Conservation (phyloP, 2,888 invertebrate genomes). For the Yponomeuta sedellus region DNA sequence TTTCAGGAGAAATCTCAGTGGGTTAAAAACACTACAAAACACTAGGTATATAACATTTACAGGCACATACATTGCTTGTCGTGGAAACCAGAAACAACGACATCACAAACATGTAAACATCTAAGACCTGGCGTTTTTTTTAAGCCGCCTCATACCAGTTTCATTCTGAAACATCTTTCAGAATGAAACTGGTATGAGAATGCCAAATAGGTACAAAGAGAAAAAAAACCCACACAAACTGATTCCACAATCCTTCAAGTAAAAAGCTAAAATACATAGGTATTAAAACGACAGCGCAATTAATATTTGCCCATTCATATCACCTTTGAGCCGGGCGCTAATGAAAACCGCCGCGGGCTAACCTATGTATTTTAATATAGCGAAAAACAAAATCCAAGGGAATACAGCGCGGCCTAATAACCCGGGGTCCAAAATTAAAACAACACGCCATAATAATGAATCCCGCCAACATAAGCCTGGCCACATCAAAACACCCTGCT, state of each 20-base stretch:
- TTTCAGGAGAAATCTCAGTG: no score
- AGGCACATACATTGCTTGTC: no score
- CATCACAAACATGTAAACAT: no score
- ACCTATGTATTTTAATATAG: background rate
- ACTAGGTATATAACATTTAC: no score
- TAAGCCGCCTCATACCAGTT: no score
- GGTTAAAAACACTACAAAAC: no score
- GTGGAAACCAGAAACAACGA: no score
- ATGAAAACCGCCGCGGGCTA: background rate
- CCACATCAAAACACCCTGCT: conserved; percentile 12
- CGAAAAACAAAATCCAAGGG: conserved; percentile 14
- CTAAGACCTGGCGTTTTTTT: no score
- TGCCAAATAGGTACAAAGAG: no score
- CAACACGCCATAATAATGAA: conserved; percentile 56
- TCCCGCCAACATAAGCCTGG: conserved; percentile 46
- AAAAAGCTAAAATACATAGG: background rate
- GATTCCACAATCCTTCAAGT: background rate
- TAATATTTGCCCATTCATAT: background rate
- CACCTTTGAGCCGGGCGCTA: background rate
- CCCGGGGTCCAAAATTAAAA: conserved; percentile 43
- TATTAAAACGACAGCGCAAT: background rate
- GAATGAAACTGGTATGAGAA: no score
- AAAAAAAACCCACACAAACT: no score
- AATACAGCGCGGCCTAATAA: conserved; percentile 29
- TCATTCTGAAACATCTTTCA: no score